Base-by-base conservation (phyloP, 2,888 invertebrate species). In the Melanophora roralis region DNA sequence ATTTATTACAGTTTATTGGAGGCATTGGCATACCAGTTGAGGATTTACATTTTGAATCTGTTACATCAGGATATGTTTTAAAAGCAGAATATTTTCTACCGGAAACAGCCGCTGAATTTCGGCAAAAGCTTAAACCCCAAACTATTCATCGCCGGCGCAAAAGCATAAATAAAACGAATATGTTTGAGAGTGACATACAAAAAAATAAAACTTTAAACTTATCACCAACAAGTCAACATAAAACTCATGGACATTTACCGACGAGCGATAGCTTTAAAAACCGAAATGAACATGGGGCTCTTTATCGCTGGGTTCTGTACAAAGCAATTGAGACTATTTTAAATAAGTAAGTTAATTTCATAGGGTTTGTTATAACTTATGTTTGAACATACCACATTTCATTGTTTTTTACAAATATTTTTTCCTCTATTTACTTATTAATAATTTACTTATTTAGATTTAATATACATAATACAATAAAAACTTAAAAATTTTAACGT, bases 241-340 rank as follows among this genome's bases (percentile, higher is more conserved):
- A 40, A 32, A 14, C 5, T 40, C 3, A 27, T 4, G n/a, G n/a
- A 14, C 14, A 55, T 36, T 5, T 14, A 7, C 2, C 11, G 23
- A 21, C 19, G 0, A 53, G 27, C 43, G 45, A 36, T 55, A 76
- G 75, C 77, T 78, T 43, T 16, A 53, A 81, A 34, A 75, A 45
- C 21, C 72, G 83, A 59, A 64, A 71, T 2, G 82, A 79, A 27
- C 82, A 83, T 60, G 84, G 84, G 2, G 73, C 83, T 0, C 71
- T 83, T 2, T 88, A 87, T 62, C 87, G 89, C 4, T 89, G 89
- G 88, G 82, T 85, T 23, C 81, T 88, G 14, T 89, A 89, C 75
- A 86, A 84, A 5, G 85, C 85, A 62, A 84, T 89, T 36, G 89
- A 89, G 82, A 84, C 84, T 73, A 62, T 87, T 2, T 75, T 88